Conservation (phyloP, 2,797 vertebrate genomes). For the Heliangelus exortis region DNA sequence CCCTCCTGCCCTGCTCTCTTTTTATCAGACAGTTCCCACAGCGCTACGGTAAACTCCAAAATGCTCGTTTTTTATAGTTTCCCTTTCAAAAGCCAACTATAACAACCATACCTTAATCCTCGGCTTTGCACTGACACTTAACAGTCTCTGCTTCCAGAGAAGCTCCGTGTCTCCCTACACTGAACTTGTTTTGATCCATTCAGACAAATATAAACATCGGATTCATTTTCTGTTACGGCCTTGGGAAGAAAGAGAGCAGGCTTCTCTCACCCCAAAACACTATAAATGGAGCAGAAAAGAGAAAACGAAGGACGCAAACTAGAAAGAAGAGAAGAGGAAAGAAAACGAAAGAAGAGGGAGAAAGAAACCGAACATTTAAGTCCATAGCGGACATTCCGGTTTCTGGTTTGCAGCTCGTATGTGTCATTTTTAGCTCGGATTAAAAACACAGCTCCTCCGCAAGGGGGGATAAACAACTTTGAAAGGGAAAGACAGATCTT, state of each 20-base stretch:
- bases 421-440: constrained; percentile 42
- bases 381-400: background rate
- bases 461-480: background rate
- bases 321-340: background rate
- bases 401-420: background rate
- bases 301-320: background rate
- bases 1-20: background rate
- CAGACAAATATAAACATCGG: background rate
- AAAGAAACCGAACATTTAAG: background rate
- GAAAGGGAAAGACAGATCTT: constrained; percentile 10
- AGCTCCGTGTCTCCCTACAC: background rate
- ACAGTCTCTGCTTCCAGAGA: background rate
- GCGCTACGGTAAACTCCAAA: background rate
- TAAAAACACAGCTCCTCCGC: constrained; percentile 22
- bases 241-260: background rate
- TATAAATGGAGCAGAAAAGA: background rate
- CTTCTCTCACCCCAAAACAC: background rate
- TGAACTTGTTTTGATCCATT: constrained; percentile 9
- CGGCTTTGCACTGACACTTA: constrained; percentile 30
- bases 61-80: background rate
- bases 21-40: background rate
- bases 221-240: background rate
- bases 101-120: constrained; percentile 26
- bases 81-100: constrained; percentile 26
- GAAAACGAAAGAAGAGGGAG: background rate